Base-by-base conservation (phyloP, 2,797 vertebrate genomes). In the Lophotriccus pileatus region DNA sequence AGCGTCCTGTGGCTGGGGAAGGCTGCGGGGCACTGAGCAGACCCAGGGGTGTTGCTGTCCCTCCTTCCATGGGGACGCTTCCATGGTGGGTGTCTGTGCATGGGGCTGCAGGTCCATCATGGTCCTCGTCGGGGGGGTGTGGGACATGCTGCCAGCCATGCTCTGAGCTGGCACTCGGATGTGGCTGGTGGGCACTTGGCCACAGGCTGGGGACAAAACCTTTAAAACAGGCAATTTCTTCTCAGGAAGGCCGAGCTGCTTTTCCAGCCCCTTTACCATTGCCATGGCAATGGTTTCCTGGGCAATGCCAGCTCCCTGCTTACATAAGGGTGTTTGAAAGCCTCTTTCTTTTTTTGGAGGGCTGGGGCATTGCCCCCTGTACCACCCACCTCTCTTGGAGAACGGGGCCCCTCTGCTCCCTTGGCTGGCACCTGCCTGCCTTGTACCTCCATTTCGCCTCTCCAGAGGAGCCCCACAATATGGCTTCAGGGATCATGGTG, bases 201-300 rank as follows among this genome's bases (percentile, higher is more conserved):
- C 3, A 89, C 0, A 2, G 41, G 60, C 63, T 4, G 1, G 68
- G 84, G 64, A 94, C 92, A 95, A 95, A 96, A 80, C 55, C 81
- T 94, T 88, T 76, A 93, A 95, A 97, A 76, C 66, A 80, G 91
- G 77, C 78, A 4, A 90, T 96, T 97, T 91, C 95, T 94, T 93
- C 96, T 92, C 75, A 82, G 90, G 93, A 94, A 76, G 94, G 76
- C 82, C 0, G 18, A 91, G 82, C 69, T 94, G 94, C 87, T 89
- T 90, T 90, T 91, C 79, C 47, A 91, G 95, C 94, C 96, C 95
- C 93, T 96, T 89, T 89, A 60, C 70, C 46, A 95, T 97, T 97
- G 83, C 97, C 95, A 97, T 97, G 90, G 97, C 69, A 90, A 91
- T 97, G 19, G 97, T 98, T 97, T 89, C 96, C 93, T 2, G 21